These are phyloP conservation scores for Poecilus cupreus DNA, from an alignment of 2,888 invertebrate genomes.

Conservation along the genomic window DNA sequence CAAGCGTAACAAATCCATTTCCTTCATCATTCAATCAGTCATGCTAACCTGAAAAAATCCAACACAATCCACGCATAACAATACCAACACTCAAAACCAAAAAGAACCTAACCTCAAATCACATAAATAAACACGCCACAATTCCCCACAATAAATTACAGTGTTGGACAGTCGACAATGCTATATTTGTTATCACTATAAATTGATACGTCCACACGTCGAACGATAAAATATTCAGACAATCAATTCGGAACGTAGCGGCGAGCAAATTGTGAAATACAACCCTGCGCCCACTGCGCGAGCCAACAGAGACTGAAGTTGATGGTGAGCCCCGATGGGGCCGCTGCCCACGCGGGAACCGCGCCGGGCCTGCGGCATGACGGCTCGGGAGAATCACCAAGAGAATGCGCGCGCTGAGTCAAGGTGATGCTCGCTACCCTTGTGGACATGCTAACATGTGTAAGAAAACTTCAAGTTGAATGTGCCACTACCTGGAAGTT, in stretches of 20 bases:
- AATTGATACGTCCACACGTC: conserved; percentile 58
- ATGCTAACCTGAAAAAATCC: conserved; percentile 1
- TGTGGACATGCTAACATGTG: too few relatives aligned
- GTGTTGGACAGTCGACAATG: conserved; percentile 42
- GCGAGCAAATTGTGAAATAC: conserved; percentile 57
- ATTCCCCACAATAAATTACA: conserved; percentile 20
- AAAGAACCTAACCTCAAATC: conserved; percentile 30
- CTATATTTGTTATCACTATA: conserved; percentile 57
- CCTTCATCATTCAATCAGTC: conserved; percentile 36
- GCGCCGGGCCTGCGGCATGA: neutral
- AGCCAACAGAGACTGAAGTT: neutral
- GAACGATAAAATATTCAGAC: conserved; percentile 57
- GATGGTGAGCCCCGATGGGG: conserved; percentile 5
- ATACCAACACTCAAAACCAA: conserved; percentile 7
- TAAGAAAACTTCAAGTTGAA: too few relatives aligned
- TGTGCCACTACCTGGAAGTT: too few relatives aligned
- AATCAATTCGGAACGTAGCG: conserved; percentile 49
- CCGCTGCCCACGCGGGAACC: conserved; percentile 8
- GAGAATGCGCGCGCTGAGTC: neutral
- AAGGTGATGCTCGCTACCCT: neutral
- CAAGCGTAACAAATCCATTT: conserved; percentile 36
- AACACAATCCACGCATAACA: conserved; percentile 33
- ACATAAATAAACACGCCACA: neutral
- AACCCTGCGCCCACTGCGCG: conserved; percentile 50
- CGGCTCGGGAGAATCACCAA: too few relatives aligned